A percentile compares a stretch with the other conserved stretches of the same genome.
Conservation (phyloP, 2,113 vertebrate species). For the Lethenteron reissneri region DNA sequence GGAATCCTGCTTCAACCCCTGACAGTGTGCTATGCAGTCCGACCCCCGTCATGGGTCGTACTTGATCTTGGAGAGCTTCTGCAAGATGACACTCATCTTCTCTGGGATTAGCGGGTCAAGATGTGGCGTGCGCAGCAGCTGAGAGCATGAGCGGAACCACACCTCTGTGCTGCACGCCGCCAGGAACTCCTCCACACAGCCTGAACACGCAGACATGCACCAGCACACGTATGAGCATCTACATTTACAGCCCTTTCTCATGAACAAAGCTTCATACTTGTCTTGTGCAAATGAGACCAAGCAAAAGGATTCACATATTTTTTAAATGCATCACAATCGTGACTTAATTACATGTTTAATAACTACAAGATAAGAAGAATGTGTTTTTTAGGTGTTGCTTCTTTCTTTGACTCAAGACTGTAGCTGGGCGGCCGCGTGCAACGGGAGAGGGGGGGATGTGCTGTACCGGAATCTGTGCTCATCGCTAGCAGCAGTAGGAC, state of each 20-base stretch:
- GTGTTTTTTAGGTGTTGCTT: too few species aligned
- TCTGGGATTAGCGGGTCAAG: slow-evolving; percentile 36
- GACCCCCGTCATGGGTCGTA: slow-evolving; percentile 18
- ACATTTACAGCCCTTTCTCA: too few species aligned
- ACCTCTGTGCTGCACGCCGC: slow-evolving; percentile 43
- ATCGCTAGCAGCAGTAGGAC: neutral
- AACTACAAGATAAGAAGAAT: too few species aligned
- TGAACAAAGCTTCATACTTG: neutral
- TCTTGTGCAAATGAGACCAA: neutral
- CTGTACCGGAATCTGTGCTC: too few species aligned
- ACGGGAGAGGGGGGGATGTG: too few species aligned
- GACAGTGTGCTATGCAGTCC: neutral
- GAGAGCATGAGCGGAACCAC: slow-evolving; percentile 41
- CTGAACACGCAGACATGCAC: slow-evolving; percentile 12
- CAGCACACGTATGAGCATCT: neutral
- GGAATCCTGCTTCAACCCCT: neutral
- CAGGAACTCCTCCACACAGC: slow-evolving; percentile 32
- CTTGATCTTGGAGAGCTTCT: slow-evolving; percentile 70
- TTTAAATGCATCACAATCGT: too few species aligned
- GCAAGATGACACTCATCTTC: slow-evolving; percentile 55
- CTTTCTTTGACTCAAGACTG: too few species aligned
- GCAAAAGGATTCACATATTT: neutral
- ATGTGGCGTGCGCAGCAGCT: slow-evolving; percentile 35
- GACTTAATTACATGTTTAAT: too few species aligned
- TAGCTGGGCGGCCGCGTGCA: too few species aligned